phyloP scores from a whole-genome alignment of 2,797 vertebrate species.

The Danionella dracula region DNA sequence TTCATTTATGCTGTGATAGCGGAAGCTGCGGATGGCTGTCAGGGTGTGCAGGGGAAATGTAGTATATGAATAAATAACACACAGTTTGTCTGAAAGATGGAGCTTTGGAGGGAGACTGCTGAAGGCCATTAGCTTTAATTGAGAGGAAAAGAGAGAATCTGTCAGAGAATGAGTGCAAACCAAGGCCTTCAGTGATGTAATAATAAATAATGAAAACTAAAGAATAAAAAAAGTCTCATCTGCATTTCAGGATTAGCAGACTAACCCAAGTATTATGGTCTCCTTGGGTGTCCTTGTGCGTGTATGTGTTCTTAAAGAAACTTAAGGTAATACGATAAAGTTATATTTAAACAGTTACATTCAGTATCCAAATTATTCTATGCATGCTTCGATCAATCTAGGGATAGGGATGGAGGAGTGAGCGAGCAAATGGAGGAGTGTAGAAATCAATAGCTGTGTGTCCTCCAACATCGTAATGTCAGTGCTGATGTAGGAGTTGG shows the following conservation, averaged over 20 bases:
- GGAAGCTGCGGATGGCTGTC: background rate
- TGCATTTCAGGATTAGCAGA: background rate
- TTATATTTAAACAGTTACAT: too few relatives aligned
- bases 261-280: too few relatives aligned
- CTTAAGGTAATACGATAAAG: too few relatives aligned
- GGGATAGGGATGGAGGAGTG: background rate
- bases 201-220: background rate
- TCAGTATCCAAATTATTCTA: too few relatives aligned
- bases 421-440: conserved; percentile 47
- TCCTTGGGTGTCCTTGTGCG: too few relatives aligned
- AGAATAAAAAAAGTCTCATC: background rate
- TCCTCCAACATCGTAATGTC: conserved; percentile 70
- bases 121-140: conserved; percentile 24
- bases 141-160: conserved; percentile 11
- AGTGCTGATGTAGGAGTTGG: conserved; percentile 59
- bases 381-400: too few relatives aligned
- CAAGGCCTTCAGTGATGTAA: background rate
- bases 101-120: conserved; percentile 7
- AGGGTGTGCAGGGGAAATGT: too few relatives aligned
- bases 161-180: conserved; percentile 20
- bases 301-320: too few relatives aligned
- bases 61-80: background rate
- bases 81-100: conserved; percentile 1
- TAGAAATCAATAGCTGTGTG: conserved; percentile 70
- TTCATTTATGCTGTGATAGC: background rate